These are phyloP conservation scores for Ptychoptera contaminata DNA, from an alignment of 2,888 invertebrate genomes.

Conservation along the genomic window DNA sequence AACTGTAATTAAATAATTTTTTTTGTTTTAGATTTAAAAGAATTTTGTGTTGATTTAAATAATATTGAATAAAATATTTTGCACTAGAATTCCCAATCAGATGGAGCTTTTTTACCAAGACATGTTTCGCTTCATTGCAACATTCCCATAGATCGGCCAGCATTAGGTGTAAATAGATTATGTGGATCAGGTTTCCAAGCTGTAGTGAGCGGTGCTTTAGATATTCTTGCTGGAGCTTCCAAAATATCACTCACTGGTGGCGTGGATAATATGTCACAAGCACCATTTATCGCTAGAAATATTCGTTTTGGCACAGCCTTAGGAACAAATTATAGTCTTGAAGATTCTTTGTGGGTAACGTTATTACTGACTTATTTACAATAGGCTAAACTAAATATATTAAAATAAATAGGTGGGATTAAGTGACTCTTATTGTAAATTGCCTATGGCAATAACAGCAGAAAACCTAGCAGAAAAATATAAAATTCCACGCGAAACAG, in stretches of 20 bases:
- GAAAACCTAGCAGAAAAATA: conserved; percentile 83
- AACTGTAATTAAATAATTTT: conserved; percentile 39
- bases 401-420: conserved; percentile 35
- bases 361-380: too few relatives aligned
- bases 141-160: conserved; percentile 71
- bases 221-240: conserved; percentile 70
- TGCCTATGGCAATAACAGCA: conserved; percentile 93
- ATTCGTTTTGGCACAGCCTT: conserved; percentile 78
- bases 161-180: conserved; percentile 76
- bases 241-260: conserved; percentile 83
- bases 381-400: too few relatives aligned
- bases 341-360: conserved; percentile 80
- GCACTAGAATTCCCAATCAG: conserved; percentile 50
- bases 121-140: conserved; percentile 77
- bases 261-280: conserved; percentile 88
- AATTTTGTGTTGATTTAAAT: neutral
- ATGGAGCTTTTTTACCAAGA: conserved; percentile 74
- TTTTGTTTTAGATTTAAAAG: neutral
- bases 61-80: conserved; percentile 12
- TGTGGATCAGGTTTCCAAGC: conserved; percentile 98
- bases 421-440: conserved; percentile 73
- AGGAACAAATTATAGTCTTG: conserved; percentile 59
- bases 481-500: conserved; percentile 62
- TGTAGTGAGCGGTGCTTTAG: conserved; percentile 81
- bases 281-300: conserved; percentile 72